Evolutionary conservation across 1,140 invertebrate species (phyloP), one percentile per base, ranked within the genome.

Genomic region (Heliconius hewitsoni): DNA sequence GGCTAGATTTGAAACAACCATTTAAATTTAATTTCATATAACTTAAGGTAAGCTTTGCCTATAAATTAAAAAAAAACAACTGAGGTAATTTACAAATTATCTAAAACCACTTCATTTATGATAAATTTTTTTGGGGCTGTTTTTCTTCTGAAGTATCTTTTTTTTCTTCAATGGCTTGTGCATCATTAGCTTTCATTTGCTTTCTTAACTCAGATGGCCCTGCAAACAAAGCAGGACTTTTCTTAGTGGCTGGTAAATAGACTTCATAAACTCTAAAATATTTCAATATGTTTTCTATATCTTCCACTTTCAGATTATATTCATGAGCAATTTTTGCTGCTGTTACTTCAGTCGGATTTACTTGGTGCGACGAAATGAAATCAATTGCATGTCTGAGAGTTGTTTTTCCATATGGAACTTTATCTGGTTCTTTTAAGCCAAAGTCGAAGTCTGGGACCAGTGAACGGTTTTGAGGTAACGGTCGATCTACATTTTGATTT

Each of bases 281-380:
- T 84, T 94, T 94, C 8, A 94, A 79, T 82, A 93, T 89, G 76
- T 79, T 87, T 77, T 86, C 94, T 80, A 96, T 95, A 85, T 95
- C 89, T 84, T 96, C 93, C 84, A 94, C 90, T 79, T 96, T 95
- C 50, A 98, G 79, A 87, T 96, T 96, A 88, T 97, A 97, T 78
- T 97, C 94, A 71, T 92, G 85, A 1, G 97, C 96, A 89, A 98
- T 96, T 87, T 92, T 94, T 34, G 94, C 88, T 34, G 93, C 85
- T 18, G 94, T 96, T 83, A 96, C 95, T 70, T 93, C 93, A 60
- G 92, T 86, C 0, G 96, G 95, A 85, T 97, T 95, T 0, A 87
- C 79, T 82, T 96, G 95, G 90, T 97, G 95, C 42, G 96, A 92
- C 1, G 91, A 90, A 39, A 98, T 95, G 81, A 97, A 96, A 75